Conservation (phyloP, 1,140 invertebrate species). For the Mizuhopecten yessoensis region DNA sequence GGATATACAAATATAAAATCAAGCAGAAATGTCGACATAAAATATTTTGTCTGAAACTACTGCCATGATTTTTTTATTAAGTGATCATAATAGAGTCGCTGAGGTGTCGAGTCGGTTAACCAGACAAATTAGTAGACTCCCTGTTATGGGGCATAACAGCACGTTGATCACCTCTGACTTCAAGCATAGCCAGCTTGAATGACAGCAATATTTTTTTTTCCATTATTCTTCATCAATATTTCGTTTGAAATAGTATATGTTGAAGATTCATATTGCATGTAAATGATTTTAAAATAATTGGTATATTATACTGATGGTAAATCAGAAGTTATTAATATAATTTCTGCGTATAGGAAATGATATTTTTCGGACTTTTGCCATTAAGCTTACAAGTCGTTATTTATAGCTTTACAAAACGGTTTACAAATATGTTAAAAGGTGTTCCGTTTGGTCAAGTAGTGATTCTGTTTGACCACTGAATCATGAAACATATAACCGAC, state of each 20-base stretch:
- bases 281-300: too few relatives aligned
- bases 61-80: background rate
- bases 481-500: background rate
- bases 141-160: background rate
- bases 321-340: too few relatives aligned
- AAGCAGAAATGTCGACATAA: slow-evolving; percentile 6
- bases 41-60: background rate
- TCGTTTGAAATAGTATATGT: too few relatives aligned
- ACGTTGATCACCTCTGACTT: background rate
- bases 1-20: background rate
- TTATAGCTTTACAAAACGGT: too few relatives aligned
- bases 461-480: background rate
- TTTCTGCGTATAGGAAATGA: too few relatives aligned
- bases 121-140: background rate
- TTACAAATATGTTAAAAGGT: background rate
- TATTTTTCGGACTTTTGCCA: too few relatives aligned
- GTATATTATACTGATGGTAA: too few relatives aligned
- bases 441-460: background rate
- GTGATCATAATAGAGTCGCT: background rate
- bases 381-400: background rate
- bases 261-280: too few relatives aligned
- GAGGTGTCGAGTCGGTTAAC: background rate
- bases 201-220: background rate
- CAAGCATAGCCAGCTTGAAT: background rate
- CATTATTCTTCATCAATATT: background rate